Evolutionary conservation across 2,113 vertebrate species (phyloP).

Genomic region (Manacus vitellinus): DNA sequence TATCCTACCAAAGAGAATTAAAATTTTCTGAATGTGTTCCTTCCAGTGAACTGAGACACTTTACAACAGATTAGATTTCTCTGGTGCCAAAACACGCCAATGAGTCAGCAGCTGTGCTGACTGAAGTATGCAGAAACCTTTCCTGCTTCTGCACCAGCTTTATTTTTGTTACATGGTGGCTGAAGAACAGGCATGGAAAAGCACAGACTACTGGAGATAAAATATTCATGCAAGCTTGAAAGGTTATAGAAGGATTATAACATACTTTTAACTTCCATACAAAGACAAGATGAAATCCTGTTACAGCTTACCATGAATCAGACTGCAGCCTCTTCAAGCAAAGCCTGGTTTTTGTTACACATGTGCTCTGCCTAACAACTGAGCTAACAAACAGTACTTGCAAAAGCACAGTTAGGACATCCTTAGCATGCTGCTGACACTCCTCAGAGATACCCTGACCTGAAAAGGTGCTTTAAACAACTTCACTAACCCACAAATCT

Average conservation of each 20-base stretch:
- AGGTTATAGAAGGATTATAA: not conserved
- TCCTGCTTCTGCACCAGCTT: not conserved
- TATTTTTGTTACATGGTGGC: not conserved
- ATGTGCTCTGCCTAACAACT: not conserved
- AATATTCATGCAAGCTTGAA: not conserved
- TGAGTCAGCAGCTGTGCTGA: slow-evolving; percentile 25
- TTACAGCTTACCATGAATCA: not conserved
- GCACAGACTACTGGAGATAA: not conserved
- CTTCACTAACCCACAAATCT: not conserved
- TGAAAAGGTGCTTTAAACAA: not conserved
- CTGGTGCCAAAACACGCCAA: not conserved
- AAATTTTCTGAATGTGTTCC: not conserved
- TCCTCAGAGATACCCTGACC: not conserved
- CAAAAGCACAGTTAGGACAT: not conserved
- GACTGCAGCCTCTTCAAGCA: not conserved
- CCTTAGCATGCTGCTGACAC: not conserved
- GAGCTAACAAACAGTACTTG: not conserved
- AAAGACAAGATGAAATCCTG: not conserved
- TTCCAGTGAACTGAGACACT: slow-evolving; percentile 18
- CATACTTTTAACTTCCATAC: not conserved
- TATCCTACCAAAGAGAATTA: not conserved
- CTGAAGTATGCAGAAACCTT: not conserved
- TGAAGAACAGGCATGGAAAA: not conserved
- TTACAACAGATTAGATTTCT: slow-evolving; percentile 37
- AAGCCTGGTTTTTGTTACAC: not conserved